Evolutionary conservation across 2,113 vertebrate genomes (phyloP).

Genomic region (Ascaphus truei): DNA sequence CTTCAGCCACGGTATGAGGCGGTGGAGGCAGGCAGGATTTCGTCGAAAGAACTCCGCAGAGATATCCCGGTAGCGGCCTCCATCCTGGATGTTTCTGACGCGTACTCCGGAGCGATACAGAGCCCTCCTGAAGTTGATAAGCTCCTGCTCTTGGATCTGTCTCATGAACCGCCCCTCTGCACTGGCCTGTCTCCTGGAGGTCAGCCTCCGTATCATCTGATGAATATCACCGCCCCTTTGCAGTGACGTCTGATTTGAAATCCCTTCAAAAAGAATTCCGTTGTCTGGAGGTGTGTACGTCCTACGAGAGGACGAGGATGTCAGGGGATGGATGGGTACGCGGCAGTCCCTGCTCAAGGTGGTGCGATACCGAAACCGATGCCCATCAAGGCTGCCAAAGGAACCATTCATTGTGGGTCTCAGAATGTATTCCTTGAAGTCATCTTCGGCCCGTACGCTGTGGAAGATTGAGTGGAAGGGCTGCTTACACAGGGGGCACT

Average conservation of each 20-base stretch:
- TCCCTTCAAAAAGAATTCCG: constrained; percentile 75
- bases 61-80: constrained; percentile 81
- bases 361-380: constrained; percentile 82
- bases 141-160: constrained; percentile 77
- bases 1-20: constrained; percentile 87
- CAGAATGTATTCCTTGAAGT: constrained; percentile 84
- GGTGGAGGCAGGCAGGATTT: constrained; percentile 90
- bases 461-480: constrained; percentile 91
- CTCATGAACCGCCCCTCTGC: constrained; percentile 65
- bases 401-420: constrained; percentile 65
- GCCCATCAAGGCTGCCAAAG: constrained; percentile 72
- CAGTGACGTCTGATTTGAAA: constrained; percentile 43
- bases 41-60: constrained; percentile 85
- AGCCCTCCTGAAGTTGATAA: constrained; percentile 84
- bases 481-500: constrained; percentile 94
- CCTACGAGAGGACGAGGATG: constrained; percentile 46
- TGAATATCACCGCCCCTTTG: constrained; percentile 65
- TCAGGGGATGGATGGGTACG: constrained; percentile 42
- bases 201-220: constrained; percentile 71
- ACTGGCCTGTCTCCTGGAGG: constrained; percentile 65
- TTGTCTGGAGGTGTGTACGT: constrained; percentile 71
- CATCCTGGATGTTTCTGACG: constrained; percentile 76
- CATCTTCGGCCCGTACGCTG: constrained; percentile 84
- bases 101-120: constrained; percentile 77
- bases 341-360: constrained; percentile 71